Evolutionary conservation across 2,797 vertebrate genomes (phyloP), one percentile per base, ranked within the genome.

Genomic region (Diplodus sargus): DNA sequence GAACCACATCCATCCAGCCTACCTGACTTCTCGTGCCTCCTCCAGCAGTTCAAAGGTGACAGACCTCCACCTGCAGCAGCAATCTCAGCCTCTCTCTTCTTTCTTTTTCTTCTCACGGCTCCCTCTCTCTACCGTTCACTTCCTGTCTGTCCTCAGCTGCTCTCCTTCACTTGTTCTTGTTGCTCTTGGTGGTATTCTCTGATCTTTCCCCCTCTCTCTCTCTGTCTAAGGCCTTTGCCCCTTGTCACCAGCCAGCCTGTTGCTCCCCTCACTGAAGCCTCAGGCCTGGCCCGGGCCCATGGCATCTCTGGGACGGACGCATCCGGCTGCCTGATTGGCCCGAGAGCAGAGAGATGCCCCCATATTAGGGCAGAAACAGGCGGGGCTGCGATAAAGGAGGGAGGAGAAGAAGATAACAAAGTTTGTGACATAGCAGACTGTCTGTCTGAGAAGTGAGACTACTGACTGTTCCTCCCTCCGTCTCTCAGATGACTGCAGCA

Each of bases 291-390:
- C 81, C 43, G 18, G 81, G 83, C 71, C 91, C 89, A 85, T 83
- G 84, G 86, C 88, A 87, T 90, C 89, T 87, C 79, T 49, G 71
- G 80, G 87, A 85, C 79, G 78, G 86, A 87, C n/a, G 52, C 49
- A 81, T 83, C 82, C 71, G 66, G 78, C 53, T 4, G 18, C 49
- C 81, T 59, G 93, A 95, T 95, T 95, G 94, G 94, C 74, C 69
- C 3, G 8, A 82, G 80, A 83, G 77, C 76, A 75, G 81, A 84
- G 72, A 83, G 83, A 93, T 94, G 90, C 81, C 87, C 90, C 93
- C 93, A 91, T 94, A 91, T 93, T 92, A 90, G 92, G 94, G 71
- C 82, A 81, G 68, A 15, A 47, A 59, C 83, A 83, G 91, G 90
- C 15, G 83, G 89, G 64, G 78, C 79, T 57, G 74, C 15, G 30